Percentiles rank a stretch among this genome's conserved stretches.
These are phyloP conservation scores for Pseudomugil gertrudae DNA, from an alignment of 2,797 vertebrate genomes.

Conservation along the genomic window DNA sequence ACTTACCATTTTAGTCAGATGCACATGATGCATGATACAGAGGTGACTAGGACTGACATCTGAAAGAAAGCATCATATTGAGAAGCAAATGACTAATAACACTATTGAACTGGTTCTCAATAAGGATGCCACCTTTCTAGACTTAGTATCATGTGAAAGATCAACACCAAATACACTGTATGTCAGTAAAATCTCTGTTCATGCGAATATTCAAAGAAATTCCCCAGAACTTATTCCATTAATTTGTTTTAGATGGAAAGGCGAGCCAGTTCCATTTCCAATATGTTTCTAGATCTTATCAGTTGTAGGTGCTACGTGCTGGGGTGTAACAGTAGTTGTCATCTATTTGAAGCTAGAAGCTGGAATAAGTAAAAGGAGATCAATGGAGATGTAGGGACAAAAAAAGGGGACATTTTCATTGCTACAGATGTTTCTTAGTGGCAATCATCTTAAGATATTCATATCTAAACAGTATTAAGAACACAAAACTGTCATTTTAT, in stretches of 20 bases:
- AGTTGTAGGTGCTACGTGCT: conserved; percentile 41
- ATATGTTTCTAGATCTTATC: conserved; percentile 39
- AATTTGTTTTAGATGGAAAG: conserved; percentile 20
- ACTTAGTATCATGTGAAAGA: neutral
- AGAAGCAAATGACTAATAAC: neutral
- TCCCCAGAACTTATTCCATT: conserved; percentile 7
- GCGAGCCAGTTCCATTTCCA: conserved; percentile 27
- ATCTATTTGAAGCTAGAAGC: conserved; percentile 8
- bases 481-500: conserved; percentile 32
- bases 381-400: conserved; percentile 22
- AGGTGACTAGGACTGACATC: neutral
- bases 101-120: neutral
- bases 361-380: conserved; percentile 11
- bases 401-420: conserved; percentile 5
- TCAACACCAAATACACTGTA: neutral
- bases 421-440: conserved; percentile 3
- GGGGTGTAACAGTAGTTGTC: conserved; percentile 42
- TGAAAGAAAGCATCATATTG: neutral
- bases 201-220: neutral
- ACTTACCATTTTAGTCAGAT: conserved; percentile 6
- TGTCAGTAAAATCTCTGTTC: neutral
- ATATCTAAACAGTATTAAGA: conserved; percentile 20
- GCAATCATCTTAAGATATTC: conserved; percentile 12
- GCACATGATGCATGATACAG: neutral
- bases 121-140: neutral